A percentile compares a stretch with the other conserved stretches of the same genome.
phyloP scores from a whole-genome alignment of 1,140 invertebrate genomes.

The Ips nitidus region DNA sequence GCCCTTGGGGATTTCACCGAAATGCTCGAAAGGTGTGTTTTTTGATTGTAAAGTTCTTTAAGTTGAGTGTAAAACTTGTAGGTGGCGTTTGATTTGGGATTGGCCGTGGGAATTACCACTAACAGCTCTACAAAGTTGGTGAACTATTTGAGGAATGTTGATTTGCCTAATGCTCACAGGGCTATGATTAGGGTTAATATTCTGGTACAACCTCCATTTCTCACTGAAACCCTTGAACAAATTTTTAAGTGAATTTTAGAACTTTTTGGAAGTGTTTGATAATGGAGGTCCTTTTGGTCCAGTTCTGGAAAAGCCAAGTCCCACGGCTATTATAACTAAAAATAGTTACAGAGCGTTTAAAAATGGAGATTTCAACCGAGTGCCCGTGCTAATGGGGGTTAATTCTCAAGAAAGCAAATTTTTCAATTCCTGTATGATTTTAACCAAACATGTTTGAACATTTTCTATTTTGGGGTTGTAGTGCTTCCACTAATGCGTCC shows the following conservation, averaged over 20 bases:
- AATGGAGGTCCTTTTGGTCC: constrained; percentile 37
- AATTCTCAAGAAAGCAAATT: constrained; percentile 36
- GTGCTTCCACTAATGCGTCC: constrained; percentile 5
- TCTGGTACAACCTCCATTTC: constrained; percentile 12
- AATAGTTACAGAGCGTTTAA: constrained; percentile 25
- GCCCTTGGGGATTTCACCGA: constrained; percentile 35
- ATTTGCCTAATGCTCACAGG: constrained; percentile 8
- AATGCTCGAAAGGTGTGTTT: constrained; percentile 27
- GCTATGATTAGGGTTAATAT: constrained; percentile 24
- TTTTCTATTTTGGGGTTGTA: constrained; percentile 9
- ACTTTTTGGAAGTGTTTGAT: constrained; percentile 16
- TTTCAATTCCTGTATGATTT: constrained; percentile 22
- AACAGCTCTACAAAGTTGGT: constrained; percentile 15
- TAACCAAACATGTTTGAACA: background rate
- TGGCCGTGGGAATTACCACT: constrained; percentile 21
- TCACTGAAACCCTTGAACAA: background rate
- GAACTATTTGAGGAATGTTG: constrained; percentile 8
- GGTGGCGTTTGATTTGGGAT: constrained; percentile 31
- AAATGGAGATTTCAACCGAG: constrained; percentile 30
- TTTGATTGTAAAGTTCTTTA: background rate
- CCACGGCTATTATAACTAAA: constrained; percentile 34
- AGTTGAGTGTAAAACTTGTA: constrained; percentile 18
- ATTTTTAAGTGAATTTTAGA: constrained; percentile 25
- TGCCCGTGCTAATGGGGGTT: constrained; percentile 38
- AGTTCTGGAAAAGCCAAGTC: constrained; percentile 28